Base-by-base conservation (phyloP, 2,113 vertebrate genomes). In the Dromiciops gliroides region DNA sequence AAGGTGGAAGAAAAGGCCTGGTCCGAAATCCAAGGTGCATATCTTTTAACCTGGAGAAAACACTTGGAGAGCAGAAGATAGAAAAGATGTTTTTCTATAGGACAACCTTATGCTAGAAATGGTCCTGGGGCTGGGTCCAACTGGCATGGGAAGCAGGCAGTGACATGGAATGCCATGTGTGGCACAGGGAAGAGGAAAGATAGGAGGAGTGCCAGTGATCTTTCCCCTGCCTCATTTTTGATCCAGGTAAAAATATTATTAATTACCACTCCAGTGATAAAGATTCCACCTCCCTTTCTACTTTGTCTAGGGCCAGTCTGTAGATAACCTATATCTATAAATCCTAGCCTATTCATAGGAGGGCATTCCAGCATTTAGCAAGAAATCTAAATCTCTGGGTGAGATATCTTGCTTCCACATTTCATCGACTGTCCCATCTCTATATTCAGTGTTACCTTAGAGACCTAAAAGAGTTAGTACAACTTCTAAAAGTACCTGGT, bases 401-500 rank as follows among this genome's bases (percentile, higher is more conserved):
- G 37, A 83, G 67, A 83, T 75, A 44, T 83, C n/a, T 44, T 5
- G 2, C 37, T 44, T 83, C 67, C 67, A 44, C 37, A 44, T 83
- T 83, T 83, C 37, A 83, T 19, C 37, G 44, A 22, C 19, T 44
- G 7, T 83, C 37, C 67, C 6, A 44, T 83, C 19, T n/a, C 67
- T 83, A 83, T 44, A 83, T 19, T 83, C 67, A 44, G 19, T 22
- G 19, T 83, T 83, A 23, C n/a, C n/a, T 2, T 83, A 83, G 19
- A 83, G 67, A 9, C 44, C 52, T 95, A 52, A 44, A 50, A 92
- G 88, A 92, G 94, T 51, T 50, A 92, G 94, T 95, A 83, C n/a
- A 52, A 44, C 51, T 97, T 96, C 91, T 75, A 51, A 48, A 93
- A 95, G 60, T 92, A 47, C 22, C 50, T 44, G 44, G 51, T 90